These are phyloP conservation scores for Nothocercus julius DNA, from an alignment of 2,113 vertebrate species.

Conservation along the genomic window DNA sequence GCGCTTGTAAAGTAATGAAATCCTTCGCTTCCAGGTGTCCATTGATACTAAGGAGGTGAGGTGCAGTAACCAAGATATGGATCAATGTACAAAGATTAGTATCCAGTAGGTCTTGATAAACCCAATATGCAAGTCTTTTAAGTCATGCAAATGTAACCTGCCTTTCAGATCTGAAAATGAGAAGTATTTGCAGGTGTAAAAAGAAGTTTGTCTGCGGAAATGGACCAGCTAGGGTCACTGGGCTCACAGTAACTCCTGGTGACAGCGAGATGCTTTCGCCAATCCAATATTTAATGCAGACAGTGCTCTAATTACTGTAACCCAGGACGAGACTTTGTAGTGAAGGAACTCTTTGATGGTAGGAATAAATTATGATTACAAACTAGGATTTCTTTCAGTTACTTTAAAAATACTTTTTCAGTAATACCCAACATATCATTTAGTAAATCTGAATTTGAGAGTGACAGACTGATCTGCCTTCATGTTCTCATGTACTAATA, in stretches of 20 bases:
- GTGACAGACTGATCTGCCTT: background rate
- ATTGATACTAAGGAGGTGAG: background rate
- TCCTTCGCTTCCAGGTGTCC: background rate
- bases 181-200: slow-evolving; percentile 6
- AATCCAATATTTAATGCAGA: background rate
- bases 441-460: background rate
- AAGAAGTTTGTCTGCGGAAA: background rate
- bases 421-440: background rate
- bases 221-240: background rate
- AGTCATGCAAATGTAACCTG: background rate
- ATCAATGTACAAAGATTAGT: background rate
- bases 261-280: background rate
- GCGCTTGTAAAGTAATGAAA: background rate
- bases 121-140: background rate
- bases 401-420: background rate
- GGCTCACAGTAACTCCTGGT: background rate
- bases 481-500: background rate
- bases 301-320: background rate
- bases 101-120: background rate
- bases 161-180: background rate
- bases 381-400: background rate
- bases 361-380: background rate
- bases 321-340: background rate
- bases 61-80: background rate
- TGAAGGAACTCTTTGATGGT: background rate